phyloP scores from a whole-genome alignment of 2,797 vertebrate genomes.

The Okamejei kenojei region DNA sequence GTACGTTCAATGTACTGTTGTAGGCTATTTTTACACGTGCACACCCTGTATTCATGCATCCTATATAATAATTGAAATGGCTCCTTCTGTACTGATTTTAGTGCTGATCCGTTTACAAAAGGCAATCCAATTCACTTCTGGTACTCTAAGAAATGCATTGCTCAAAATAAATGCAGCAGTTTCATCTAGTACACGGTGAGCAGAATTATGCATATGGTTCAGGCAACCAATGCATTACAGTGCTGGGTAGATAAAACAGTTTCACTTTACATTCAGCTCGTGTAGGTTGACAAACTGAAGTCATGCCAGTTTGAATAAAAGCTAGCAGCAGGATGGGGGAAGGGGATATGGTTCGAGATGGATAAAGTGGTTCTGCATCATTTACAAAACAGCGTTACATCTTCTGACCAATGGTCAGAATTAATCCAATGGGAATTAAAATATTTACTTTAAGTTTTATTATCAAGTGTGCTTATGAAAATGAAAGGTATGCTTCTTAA shows the following conservation, averaged over 20 bases:
- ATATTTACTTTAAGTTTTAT: neutral
- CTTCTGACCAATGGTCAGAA: neutral
- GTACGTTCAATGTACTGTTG: neutral
- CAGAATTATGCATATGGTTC: neutral
- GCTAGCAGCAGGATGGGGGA: neutral
- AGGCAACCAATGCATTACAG: neutral
- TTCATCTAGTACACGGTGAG: neutral
- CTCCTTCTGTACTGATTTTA: neutral
- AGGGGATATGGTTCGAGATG: neutral
- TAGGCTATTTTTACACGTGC: neutral
- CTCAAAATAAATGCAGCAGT: neutral
- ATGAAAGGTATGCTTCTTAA: neutral
- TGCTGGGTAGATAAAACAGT: neutral
- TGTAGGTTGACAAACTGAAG: slow-evolving; percentile 23
- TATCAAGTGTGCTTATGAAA: neutral
- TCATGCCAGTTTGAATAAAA: slow-evolving; percentile 6
- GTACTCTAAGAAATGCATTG: neutral
- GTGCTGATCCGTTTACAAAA: neutral
- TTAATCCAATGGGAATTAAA: slow-evolving; percentile 11
- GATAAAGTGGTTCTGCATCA: neutral
- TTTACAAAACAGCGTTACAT: neutral
- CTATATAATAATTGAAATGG: neutral
- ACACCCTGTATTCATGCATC: neutral
- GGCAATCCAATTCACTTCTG: neutral
- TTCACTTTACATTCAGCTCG: neutral